These are phyloP conservation scores for Rhagologus leucostigma DNA, from an alignment of 2,113 vertebrate genomes.

Conservation along the genomic window DNA sequence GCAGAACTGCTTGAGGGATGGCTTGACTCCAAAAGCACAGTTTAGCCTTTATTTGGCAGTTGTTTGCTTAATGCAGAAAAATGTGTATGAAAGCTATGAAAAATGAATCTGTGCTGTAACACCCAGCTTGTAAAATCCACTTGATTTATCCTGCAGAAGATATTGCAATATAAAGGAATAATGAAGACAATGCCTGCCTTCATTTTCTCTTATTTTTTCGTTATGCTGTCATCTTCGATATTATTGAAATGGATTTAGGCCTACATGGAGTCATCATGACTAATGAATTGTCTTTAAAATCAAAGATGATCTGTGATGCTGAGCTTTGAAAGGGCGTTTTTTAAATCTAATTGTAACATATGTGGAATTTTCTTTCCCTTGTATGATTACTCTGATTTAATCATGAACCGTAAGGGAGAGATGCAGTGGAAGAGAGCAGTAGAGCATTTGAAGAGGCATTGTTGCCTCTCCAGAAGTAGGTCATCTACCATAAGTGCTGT, in stretches of 20 bases:
- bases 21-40: conserved; percentile 9
- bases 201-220: conserved; percentile 18
- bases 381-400: neutral
- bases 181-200: conserved; percentile 24
- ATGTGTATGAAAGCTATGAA: conserved; percentile 43
- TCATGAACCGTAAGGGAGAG: neutral
- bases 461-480: neutral
- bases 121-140: conserved; percentile 30
- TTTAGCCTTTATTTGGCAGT: conserved; percentile 55
- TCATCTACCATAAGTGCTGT: accelerated
- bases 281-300: conserved; percentile 25
- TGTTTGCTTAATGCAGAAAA: conserved; percentile 52
- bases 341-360: neutral
- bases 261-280: neutral
- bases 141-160: conserved; percentile 36
- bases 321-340: neutral
- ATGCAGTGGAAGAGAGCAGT: neutral
- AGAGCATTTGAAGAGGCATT: neutral
- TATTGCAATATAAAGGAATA: conserved; percentile 12
- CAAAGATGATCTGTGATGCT: neutral
- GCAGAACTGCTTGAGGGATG: neutral
- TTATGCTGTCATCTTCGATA: conserved; percentile 15
- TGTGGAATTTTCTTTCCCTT: neutral
- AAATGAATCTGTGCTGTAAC: conserved; percentile 48
- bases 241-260: neutral